Evolutionary conservation across 1,140 invertebrate genomes (phyloP).

Genomic region (Drosophila teissieri): DNA sequence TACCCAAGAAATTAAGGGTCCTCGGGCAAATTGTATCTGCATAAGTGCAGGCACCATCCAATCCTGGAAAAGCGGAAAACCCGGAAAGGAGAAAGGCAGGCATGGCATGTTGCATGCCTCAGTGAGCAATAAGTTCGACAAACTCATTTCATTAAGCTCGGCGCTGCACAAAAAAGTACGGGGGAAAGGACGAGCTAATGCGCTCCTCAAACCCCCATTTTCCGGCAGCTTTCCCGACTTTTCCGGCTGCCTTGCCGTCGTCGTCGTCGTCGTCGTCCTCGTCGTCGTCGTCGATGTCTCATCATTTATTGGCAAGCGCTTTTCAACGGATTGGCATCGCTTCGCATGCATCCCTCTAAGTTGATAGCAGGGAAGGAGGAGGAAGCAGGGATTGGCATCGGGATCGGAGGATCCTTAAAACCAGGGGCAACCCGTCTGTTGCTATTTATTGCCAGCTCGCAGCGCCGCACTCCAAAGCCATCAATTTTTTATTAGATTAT

Average conservation of each 20-base stretch:
- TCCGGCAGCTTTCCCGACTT: constrained; percentile 28
- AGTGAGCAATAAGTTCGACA: constrained; percentile 78
- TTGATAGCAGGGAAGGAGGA: constrained; percentile 29
- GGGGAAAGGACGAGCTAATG: constrained; percentile 63
- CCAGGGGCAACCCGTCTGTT: constrained; percentile 51
- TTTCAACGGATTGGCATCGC: constrained; percentile 77
- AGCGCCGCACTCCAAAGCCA: constrained; percentile 73
- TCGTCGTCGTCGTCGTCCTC: constrained; percentile 17
- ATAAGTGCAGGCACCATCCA: constrained; percentile 31
- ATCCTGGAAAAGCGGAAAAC: background rate
- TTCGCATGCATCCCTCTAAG: constrained; percentile 54
- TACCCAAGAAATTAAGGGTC: constrained; percentile 28
- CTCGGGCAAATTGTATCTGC: constrained; percentile 47
- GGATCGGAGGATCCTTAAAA: constrained; percentile 18
- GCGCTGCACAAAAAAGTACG: constrained; percentile 60
- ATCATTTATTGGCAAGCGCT: constrained; percentile 82
- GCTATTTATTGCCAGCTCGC: constrained; percentile 73
- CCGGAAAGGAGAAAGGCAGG: constrained; percentile 1
- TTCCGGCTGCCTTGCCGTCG: background rate
- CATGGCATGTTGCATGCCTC: constrained; percentile 77
- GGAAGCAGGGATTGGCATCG: background rate
- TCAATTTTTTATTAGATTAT: constrained; percentile 83
- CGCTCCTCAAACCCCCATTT: constrained; percentile 33
- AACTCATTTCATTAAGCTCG: constrained; percentile 81
- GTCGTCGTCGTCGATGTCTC: constrained; percentile 56